These are phyloP conservation scores for Lasioglossum villosulum DNA, from an alignment of 2,888 invertebrate genomes.

Conservation along the genomic window DNA sequence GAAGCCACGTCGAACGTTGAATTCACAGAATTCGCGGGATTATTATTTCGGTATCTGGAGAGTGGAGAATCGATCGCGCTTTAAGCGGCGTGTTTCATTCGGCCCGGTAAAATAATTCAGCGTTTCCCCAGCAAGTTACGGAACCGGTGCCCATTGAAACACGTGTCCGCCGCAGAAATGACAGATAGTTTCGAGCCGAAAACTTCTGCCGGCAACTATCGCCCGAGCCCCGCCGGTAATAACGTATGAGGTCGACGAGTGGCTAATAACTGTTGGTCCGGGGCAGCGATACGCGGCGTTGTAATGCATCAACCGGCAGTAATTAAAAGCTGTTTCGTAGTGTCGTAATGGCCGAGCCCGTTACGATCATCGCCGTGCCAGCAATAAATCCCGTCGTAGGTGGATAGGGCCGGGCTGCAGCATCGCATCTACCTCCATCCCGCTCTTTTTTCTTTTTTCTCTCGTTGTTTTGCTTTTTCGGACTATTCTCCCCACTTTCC, in stretches of 20 bases:
- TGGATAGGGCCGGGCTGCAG: slow-evolving; percentile 39
- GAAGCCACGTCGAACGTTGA: background rate
- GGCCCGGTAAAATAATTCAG: slow-evolving; percentile 5
- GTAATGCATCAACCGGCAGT: slow-evolving; percentile 71
- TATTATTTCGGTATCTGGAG: background rate
- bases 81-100: background rate
- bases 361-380: slow-evolving; percentile 67
- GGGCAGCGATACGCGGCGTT: slow-evolving; percentile 46
- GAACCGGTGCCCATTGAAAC: slow-evolving; percentile 4
- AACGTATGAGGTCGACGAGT: slow-evolving; percentile 65
- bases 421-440: slow-evolving; percentile 22
- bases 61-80: background rate
- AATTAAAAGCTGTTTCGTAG: slow-evolving; percentile 73
- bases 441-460: slow-evolving; percentile 10
- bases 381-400: slow-evolving; percentile 62
- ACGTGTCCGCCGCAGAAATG: slow-evolving; percentile 17
- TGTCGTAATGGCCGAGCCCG: slow-evolving; percentile 65
- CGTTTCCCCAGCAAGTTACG: slow-evolving; percentile 1
- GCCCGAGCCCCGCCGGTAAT: slow-evolving; percentile 48
- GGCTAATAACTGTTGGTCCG: slow-evolving; percentile 68
- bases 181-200: slow-evolving; percentile 16
- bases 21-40: background rate
- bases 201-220: slow-evolving; percentile 30
- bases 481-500: background rate
- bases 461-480: slow-evolving; percentile 8